phyloP scores from a whole-genome alignment of 1,140 invertebrate genomes.

The Drosophila asahinai region DNA sequence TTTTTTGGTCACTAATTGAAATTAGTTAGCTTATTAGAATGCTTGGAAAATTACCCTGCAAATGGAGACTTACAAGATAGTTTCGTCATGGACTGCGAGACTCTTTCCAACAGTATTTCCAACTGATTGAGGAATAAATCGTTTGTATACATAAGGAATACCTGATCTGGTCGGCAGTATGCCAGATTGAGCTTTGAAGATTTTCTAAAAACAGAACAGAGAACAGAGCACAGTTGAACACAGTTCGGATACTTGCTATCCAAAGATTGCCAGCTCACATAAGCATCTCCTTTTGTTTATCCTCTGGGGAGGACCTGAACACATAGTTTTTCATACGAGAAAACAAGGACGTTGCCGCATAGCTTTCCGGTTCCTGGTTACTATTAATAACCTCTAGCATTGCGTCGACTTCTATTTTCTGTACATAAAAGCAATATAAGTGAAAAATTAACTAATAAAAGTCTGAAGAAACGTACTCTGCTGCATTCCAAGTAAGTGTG shows the following conservation, averaged over 20 bases:
- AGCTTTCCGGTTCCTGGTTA: slow-evolving; percentile 15
- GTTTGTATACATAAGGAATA: slow-evolving; percentile 67
- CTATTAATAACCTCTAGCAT: slow-evolving; percentile 64
- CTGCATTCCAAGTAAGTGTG: slow-evolving; percentile 78
- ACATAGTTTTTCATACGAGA: slow-evolving; percentile 20
- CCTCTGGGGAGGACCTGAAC: neutral
- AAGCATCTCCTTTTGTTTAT: slow-evolving; percentile 44
- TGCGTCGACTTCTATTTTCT: slow-evolving; percentile 71
- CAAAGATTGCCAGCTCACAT: slow-evolving; percentile 16
- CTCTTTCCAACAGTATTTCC: slow-evolving; percentile 60
- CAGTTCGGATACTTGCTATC: neutral
- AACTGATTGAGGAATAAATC: slow-evolving; percentile 70
- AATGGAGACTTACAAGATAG: slow-evolving; percentile 45
- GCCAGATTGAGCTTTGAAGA: slow-evolving; percentile 50
- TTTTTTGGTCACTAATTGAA: neutral
- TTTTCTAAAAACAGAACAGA: slow-evolving; percentile 52
- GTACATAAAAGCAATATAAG: neutral
- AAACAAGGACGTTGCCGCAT: slow-evolving; percentile 21
- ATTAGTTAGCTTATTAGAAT: too few species aligned
- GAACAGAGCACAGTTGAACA: neutral
- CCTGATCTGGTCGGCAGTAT: slow-evolving; percentile 71
- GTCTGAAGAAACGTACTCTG: slow-evolving; percentile 46
- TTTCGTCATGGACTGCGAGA: slow-evolving; percentile 35
- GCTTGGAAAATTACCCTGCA: neutral
- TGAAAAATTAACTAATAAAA: neutral